A percentile compares a stretch with the other conserved stretches of the same genome.
phyloP scores from a whole-genome alignment of 2,113 vertebrate species.

The Tor tambroides region DNA sequence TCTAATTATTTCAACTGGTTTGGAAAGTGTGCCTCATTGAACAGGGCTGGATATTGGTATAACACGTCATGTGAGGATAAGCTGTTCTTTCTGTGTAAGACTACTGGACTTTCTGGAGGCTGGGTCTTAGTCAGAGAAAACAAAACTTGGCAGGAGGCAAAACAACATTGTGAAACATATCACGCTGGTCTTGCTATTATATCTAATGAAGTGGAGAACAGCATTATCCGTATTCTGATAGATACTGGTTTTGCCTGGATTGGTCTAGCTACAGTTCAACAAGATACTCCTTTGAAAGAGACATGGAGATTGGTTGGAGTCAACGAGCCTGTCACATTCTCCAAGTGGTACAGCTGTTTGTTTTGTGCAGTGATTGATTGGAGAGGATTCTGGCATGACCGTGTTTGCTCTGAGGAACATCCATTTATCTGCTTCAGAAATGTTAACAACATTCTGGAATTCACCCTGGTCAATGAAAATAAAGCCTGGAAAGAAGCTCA shows the following conservation, averaged over 20 bases:
- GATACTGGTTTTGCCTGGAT: neutral
- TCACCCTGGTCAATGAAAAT: neutral
- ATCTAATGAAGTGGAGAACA: neutral
- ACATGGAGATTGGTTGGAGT: neutral
- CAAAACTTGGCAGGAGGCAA: no score
- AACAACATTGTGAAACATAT: neutral
- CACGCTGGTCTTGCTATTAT: neutral
- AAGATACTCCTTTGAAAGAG: neutral
- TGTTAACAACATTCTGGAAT: neutral
- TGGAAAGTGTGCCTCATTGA: neutral
- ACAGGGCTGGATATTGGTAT: neutral
- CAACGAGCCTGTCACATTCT: neutral
- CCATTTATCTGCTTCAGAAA: neutral
- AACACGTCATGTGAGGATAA: neutral
- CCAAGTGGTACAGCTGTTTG: neutral
- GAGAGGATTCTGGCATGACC: constrained; percentile 19
- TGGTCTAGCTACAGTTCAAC: neutral
- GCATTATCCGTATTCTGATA: neutral
- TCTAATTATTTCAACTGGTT: constrained; percentile 12
- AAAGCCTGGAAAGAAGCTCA: neutral
- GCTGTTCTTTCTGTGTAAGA: neutral
- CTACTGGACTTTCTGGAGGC: neutral
- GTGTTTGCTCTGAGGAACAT: constrained; percentile 1
- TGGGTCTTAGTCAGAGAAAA: neutral
- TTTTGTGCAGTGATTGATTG: neutral